Percentiles rank a stretch among this genome's conserved stretches.
Evolutionary conservation across 2,797 vertebrate genomes (phyloP).

Genomic region (Todus mexicanus): DNA sequence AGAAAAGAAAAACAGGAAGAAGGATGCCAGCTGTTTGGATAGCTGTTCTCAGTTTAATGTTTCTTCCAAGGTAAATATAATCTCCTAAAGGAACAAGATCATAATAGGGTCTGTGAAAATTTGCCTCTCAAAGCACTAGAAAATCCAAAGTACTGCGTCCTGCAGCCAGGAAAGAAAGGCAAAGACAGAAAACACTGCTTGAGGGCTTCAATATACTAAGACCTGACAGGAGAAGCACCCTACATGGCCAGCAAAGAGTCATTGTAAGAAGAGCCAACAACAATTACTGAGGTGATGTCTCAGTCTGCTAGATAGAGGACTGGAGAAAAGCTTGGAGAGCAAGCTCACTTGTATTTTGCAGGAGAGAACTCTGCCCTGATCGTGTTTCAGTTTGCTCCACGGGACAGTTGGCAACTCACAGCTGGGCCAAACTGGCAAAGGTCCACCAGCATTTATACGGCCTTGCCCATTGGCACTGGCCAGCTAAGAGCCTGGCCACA

Average conservation of each 20-base stretch:
- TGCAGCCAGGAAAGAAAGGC: background rate
- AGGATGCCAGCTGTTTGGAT: constrained; percentile 63
- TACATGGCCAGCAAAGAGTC: constrained; percentile 44
- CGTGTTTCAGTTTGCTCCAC: background rate
- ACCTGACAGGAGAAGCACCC: background rate
- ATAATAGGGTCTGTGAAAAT: constrained; percentile 28
- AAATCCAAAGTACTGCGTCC: background rate
- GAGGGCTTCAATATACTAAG: constrained; percentile 7
- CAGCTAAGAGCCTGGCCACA: background rate
- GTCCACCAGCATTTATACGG: background rate
- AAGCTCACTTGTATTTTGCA: background rate
- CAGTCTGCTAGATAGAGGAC: background rate
- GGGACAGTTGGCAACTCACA: background rate
- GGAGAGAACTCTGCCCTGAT: background rate
- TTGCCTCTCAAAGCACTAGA: constrained; percentile 3
- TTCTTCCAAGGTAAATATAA: constrained; percentile 54
- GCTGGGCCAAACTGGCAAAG: background rate
- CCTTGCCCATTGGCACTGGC: background rate
- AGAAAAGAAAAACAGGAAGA: constrained; percentile 53
- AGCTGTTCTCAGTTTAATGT: constrained; percentile 46
- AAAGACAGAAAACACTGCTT: constrained; percentile 15
- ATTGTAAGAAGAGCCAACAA: constrained; percentile 46
- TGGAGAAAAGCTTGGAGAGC: constrained; percentile 4
- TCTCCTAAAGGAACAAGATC: constrained; percentile 15
- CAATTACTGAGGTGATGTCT: constrained; percentile 66